Conservation (phyloP, 2,888 invertebrate species). For the Heliconius erato region DNA sequence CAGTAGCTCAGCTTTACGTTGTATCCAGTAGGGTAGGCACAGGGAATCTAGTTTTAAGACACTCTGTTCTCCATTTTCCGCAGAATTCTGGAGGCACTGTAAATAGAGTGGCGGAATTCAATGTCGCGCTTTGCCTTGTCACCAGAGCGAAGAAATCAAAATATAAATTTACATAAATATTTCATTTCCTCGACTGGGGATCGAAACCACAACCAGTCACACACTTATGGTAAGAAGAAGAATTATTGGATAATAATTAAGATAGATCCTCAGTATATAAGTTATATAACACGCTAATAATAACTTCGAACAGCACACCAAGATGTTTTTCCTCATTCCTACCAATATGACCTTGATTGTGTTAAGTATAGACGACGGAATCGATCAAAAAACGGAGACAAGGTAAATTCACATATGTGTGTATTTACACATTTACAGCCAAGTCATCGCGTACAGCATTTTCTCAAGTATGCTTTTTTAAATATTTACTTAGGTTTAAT, state of each 20-base stretch:
- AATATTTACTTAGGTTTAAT: neutral
- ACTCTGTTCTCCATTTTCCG: too few relatives aligned
- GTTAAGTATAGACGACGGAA: slow-evolving; percentile 74
- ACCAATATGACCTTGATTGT: slow-evolving; percentile 85
- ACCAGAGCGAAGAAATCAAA: too few relatives aligned
- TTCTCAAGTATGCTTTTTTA: neutral
- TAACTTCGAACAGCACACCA: slow-evolving; percentile 65
- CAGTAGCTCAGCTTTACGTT: too few relatives aligned
- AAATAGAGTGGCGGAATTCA: too few relatives aligned
- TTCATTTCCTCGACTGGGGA: too few relatives aligned
- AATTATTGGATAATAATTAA: slow-evolving; percentile 17
- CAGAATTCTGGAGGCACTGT: too few relatives aligned
- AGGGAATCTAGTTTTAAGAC: too few relatives aligned
- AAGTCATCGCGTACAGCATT: neutral
- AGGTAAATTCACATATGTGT: slow-evolving; percentile 23
- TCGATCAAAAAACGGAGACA: slow-evolving; percentile 57
- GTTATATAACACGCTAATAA: neutral
- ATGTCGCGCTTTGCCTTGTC: too few relatives aligned
- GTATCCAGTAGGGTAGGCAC: too few relatives aligned
- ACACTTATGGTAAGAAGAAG: too few relatives aligned
- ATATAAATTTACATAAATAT: too few relatives aligned
- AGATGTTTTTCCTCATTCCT: slow-evolving; percentile 84
- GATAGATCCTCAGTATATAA: neutral
- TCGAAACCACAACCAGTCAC: too few relatives aligned
- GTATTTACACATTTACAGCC: neutral